A percentile compares a stretch with the other conserved stretches of the same genome.
phyloP scores from a whole-genome alignment of 2,888 invertebrate genomes.

The Epiperipatus broadwayi region DNA sequence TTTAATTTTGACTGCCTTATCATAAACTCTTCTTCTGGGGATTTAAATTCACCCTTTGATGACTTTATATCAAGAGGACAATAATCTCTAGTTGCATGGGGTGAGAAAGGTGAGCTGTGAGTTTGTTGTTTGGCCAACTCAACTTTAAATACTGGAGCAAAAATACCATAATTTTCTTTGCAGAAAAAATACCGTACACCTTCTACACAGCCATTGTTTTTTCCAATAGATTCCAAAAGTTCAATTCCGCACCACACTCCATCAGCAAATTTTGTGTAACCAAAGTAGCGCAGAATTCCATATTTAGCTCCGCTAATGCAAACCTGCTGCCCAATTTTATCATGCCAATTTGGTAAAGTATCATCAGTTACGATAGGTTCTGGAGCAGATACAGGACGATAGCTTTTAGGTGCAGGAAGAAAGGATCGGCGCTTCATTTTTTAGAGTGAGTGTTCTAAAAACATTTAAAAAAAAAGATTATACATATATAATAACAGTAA shows the following conservation, averaged over 20 bases:
- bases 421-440: too few species aligned
- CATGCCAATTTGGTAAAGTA: constrained; percentile 15
- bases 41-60: too few species aligned
- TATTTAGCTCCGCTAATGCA: constrained; percentile 30
- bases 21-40: too few species aligned
- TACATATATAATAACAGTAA: too few species aligned
- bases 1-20: too few species aligned
- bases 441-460: too few species aligned
- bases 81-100: too few species aligned
- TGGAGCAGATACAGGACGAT: too few species aligned
- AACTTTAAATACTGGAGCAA: constrained; percentile 42
- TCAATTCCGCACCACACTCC: constrained; percentile 46
- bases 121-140: too few species aligned
- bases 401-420: constrained; percentile 19
- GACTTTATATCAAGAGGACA: too few species aligned
- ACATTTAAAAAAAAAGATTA: too few species aligned
- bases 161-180: constrained; percentile 38
- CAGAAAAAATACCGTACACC: constrained; percentile 44
- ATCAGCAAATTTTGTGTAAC: constrained; percentile 36
- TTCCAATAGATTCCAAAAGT: constrained; percentile 37
- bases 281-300: constrained; percentile 39
- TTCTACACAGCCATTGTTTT: constrained; percentile 42
- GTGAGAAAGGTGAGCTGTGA: too few species aligned
- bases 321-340: constrained; percentile 29
- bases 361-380: constrained; percentile 9